A percentile compares a stretch with the other conserved stretches of the same genome.
These are phyloP conservation scores for Pitangus sulphuratus DNA, from an alignment of 2,797 vertebrate genomes.

Conservation along the genomic window DNA sequence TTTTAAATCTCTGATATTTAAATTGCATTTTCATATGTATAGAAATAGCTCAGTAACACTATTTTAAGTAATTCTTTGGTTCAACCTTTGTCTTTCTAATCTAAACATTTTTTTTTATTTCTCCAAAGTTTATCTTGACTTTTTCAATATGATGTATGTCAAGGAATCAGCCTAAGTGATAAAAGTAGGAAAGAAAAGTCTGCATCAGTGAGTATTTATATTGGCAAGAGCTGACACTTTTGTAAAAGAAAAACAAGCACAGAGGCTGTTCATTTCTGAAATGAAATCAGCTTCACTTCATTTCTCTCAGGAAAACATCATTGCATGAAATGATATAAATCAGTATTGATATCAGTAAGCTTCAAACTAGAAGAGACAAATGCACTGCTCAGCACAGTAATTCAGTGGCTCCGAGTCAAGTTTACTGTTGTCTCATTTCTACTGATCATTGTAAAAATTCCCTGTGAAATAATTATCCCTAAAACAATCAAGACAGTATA, in stretches of 20 bases:
- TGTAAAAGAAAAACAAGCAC: slow-evolving; percentile 76
- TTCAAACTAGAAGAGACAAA: slow-evolving; percentile 65
- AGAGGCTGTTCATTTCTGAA: slow-evolving; percentile 68
- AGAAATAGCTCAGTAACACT: slow-evolving; percentile 36
- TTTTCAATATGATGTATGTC: slow-evolving; percentile 80
- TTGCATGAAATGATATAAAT: slow-evolving; percentile 70
- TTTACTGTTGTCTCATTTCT: slow-evolving; percentile 75
- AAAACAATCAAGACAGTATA: slow-evolving; percentile 85
- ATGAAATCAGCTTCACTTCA: slow-evolving; percentile 65
- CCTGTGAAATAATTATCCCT: slow-evolving; percentile 81
- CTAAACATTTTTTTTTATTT: slow-evolving; percentile 66
- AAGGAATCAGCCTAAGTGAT: slow-evolving; percentile 77
- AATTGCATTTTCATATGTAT: slow-evolving; percentile 20
- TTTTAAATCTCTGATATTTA: neutral
- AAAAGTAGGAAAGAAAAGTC: slow-evolving; percentile 76
- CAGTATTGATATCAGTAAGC: slow-evolving; percentile 63
- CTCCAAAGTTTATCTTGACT: slow-evolving; percentile 73
- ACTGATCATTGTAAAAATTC: slow-evolving; percentile 76
- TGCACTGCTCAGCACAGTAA: slow-evolving; percentile 57
- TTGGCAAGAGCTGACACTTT: slow-evolving; percentile 78
- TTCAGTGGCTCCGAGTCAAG: slow-evolving; percentile 62
- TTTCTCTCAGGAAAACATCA: slow-evolving; percentile 73
- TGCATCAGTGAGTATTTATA: slow-evolving; percentile 84
- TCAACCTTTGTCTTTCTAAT: slow-evolving; percentile 64
- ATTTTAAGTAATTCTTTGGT: slow-evolving; percentile 56